These are phyloP conservation scores for Dinocampus coccinellae DNA, from an alignment of 2,888 invertebrate genomes.

Conservation along the genomic window DNA sequence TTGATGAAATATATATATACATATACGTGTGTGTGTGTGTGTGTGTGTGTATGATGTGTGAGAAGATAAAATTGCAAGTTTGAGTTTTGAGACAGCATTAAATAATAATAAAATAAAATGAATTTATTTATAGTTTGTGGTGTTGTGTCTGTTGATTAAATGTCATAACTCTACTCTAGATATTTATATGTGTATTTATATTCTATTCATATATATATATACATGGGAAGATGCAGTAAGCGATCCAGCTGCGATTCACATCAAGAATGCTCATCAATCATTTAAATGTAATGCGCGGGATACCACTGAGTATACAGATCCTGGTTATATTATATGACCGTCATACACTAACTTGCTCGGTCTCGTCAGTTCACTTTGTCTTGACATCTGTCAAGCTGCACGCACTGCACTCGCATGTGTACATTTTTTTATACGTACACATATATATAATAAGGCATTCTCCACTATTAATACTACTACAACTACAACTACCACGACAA, in stretches of 20 bases:
- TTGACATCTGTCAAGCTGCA: constrained; percentile 60
- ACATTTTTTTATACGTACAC: background rate
- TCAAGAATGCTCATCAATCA: constrained; percentile 67
- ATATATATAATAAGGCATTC: background rate
- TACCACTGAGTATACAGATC: constrained; percentile 22
- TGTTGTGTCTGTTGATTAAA: constrained; percentile 32
- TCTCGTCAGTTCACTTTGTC: constrained; percentile 56
- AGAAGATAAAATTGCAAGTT: constrained; percentile 23
- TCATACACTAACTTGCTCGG: constrained; percentile 4
- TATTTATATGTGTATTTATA: background rate
- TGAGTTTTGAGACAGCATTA: constrained; percentile 23
- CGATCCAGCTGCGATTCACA: constrained; percentile 64
- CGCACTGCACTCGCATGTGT: constrained; percentile 16
- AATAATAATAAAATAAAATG: background rate
- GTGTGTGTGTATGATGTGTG: background rate
- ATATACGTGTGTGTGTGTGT: no score
- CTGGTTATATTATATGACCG: background rate
- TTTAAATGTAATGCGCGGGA: constrained; percentile 61
- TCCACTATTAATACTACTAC: no score
- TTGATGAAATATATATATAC: background rate
- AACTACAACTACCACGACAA: no score
- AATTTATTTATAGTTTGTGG: constrained; percentile 23
- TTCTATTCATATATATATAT: background rate
- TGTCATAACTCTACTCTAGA: constrained; percentile 47
- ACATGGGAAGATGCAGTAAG: constrained; percentile 45